Conservation (phyloP, 2,888 invertebrate genomes). For the Malthinus seriepunctatus region DNA sequence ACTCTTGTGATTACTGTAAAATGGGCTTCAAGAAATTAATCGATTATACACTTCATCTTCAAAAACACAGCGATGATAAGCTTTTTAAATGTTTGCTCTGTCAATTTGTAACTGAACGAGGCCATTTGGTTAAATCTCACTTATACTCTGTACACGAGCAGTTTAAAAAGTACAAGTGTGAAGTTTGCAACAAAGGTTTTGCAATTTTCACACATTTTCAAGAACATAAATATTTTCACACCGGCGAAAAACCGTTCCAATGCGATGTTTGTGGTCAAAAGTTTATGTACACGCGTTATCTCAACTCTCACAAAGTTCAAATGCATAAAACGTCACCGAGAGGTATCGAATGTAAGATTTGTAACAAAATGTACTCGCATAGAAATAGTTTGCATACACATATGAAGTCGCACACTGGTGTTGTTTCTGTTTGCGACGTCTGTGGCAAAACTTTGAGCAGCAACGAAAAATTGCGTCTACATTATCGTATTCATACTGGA, state of each 20-base stretch:
- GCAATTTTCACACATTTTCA: slow-evolving; percentile 51
- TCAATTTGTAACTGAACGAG: slow-evolving; percentile 40
- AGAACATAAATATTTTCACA: slow-evolving; percentile 55
- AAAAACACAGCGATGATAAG: slow-evolving; percentile 46
- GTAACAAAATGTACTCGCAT: slow-evolving; percentile 50
- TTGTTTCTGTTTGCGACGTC: slow-evolving; percentile 56
- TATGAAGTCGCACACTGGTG: slow-evolving; percentile 55
- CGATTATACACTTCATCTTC: slow-evolving; percentile 28
- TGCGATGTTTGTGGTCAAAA: slow-evolving; percentile 61
- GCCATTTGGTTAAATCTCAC: slow-evolving; percentile 44
- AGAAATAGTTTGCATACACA: slow-evolving; percentile 45
- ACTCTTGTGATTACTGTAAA: slow-evolving; percentile 26
- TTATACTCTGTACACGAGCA: slow-evolving; percentile 47
- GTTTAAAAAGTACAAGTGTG: slow-evolving; percentile 56
- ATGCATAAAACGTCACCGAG: slow-evolving; percentile 54
- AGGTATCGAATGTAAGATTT: slow-evolving; percentile 49
- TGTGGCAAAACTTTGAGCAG: slow-evolving; percentile 50
- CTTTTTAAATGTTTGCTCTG: slow-evolving; percentile 44
- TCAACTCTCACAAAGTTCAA: slow-evolving; percentile 57
- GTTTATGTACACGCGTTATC: slow-evolving; percentile 59
- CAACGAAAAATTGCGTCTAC: slow-evolving; percentile 49
- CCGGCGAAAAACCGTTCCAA: slow-evolving; percentile 57
- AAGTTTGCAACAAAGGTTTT: slow-evolving; percentile 56
- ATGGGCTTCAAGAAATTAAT: slow-evolving; percentile 30
- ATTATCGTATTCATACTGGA: slow-evolving; percentile 40